Base-by-base conservation (phyloP, 2,797 vertebrate species). In the Pipistrellus pipistrellus region DNA sequence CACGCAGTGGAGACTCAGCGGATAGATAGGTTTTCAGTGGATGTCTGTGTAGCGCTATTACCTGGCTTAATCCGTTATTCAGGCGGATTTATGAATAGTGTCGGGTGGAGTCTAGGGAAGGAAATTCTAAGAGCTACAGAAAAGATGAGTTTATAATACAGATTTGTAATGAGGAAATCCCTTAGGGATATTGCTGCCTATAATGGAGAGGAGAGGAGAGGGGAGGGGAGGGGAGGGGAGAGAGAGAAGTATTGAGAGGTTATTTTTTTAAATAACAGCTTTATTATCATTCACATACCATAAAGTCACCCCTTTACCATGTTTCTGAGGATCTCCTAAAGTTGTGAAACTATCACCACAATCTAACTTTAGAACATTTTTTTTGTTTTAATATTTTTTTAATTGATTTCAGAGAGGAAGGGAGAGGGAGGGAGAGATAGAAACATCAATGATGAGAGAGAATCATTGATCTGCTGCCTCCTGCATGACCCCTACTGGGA, bases 81-180 rank as follows among this genome's bases (percentile, higher is more conserved):
- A 53, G 21, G 76, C 3, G 55, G 21, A 12, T 17, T 90, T 69
- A 91, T 18, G 57, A 78, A 90, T 59, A 86, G 51, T 75, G 3
- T 46, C 68, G 20, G 4, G 8, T 76, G 41, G 35, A 90, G 4
- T 32, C 30, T 64, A 18, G 15, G 46, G 88, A 66, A 44, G 46
- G 38, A 57, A 92, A 80, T 51, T 11, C 35, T 81, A 88, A 51
- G 41, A 85, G 30, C 30, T 87, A 20, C 90, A 93, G 13, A 23
- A n/a, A 91, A 85, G 51, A 75, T 38, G 73, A 80, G 41, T 44
- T 76, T 82, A 59, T 35, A 46, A 25, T 84, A 76, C 5, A 38
- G 38, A 81, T 88, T 77, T 77, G 4, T 83, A 80, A 92, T 92
- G 86, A 84, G 41, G 84, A 94, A 75, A 64, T 23, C 4, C 68